Conservation (phyloP, 2,797 vertebrate genomes). For the Sebastes baramenuke region DNA sequence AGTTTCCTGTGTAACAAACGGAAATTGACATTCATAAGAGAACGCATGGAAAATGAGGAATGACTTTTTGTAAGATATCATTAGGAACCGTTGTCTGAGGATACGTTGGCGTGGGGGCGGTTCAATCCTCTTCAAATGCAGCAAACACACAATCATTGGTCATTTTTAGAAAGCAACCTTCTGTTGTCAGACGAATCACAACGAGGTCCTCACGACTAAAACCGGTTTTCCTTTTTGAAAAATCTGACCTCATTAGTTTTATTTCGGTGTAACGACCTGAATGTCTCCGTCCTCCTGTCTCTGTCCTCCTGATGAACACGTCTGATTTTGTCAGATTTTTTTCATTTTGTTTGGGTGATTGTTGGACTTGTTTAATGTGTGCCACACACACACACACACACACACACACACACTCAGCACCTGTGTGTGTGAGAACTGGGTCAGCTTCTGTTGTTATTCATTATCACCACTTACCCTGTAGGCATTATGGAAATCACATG, state of each 20-base stretch:
- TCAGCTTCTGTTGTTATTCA: slow-evolving; percentile 55
- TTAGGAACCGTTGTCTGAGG: too few species aligned
- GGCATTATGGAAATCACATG: slow-evolving; percentile 54
- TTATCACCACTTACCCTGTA: slow-evolving; percentile 11
- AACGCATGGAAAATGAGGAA: too few species aligned
- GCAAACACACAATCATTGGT: not conserved
- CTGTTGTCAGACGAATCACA: not conserved
- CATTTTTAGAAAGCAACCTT: not conserved
- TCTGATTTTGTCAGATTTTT: not conserved
- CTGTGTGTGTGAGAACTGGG: slow-evolving; percentile 58
- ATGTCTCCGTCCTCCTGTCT: not conserved
- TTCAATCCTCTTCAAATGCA: not conserved
- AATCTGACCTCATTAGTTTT: not conserved
- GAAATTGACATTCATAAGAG: too few species aligned
- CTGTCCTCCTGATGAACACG: not conserved
- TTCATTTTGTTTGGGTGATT: not conserved
- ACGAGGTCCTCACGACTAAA: not conserved
- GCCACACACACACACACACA: not conserved
- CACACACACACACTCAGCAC: slow-evolving; percentile 3
- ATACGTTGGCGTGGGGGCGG: too few species aligned
- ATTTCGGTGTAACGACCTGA: not conserved
- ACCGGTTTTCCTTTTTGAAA: not conserved
- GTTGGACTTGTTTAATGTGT: not conserved
- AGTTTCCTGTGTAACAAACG: too few species aligned
- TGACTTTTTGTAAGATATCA: too few species aligned